Evolutionary conservation across 2,797 vertebrate genomes (phyloP).

Genomic region (Gymnopithys bicolor): DNA sequence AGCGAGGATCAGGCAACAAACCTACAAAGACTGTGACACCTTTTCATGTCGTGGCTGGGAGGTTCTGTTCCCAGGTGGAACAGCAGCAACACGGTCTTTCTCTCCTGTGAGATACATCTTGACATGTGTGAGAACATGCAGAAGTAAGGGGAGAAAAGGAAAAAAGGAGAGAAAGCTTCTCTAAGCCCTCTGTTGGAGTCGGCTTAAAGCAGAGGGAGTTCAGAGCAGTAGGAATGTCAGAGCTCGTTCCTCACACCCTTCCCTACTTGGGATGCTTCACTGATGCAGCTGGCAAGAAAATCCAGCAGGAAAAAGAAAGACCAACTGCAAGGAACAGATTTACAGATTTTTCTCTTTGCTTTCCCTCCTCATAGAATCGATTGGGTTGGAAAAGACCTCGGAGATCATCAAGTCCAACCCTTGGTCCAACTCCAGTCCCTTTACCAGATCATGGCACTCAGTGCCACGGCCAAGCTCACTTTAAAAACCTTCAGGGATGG

Average conservation of each 20-base stretch:
- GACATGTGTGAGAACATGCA: accelerated
- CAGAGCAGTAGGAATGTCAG: background rate
- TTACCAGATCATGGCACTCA: too few species aligned
- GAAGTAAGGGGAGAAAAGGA: background rate
- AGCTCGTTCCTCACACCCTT: background rate
- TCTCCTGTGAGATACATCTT: background rate
- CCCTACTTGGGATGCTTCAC: background rate
- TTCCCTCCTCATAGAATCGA: background rate
- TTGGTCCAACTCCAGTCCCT: too few species aligned
- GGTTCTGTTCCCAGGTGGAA: background rate
- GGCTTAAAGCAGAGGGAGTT: background rate
- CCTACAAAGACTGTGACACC: accelerated
- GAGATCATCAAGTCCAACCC: too few species aligned
- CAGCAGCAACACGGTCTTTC: background rate
- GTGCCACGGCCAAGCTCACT: too few species aligned
- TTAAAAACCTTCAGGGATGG: too few species aligned
- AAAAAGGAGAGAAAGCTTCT: background rate
- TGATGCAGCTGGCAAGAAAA: background rate
- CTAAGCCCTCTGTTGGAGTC: accelerated
- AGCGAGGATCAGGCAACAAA: background rate
- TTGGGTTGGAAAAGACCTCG: too few species aligned
- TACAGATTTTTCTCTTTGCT: background rate
- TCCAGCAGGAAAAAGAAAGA: background rate
- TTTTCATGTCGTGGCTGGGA: background rate
- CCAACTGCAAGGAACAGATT: accelerated